These are phyloP conservation scores for Stenopsyche tienmushanensis DNA, from an alignment of 1,140 invertebrate genomes.

Conservation along the genomic window DNA sequence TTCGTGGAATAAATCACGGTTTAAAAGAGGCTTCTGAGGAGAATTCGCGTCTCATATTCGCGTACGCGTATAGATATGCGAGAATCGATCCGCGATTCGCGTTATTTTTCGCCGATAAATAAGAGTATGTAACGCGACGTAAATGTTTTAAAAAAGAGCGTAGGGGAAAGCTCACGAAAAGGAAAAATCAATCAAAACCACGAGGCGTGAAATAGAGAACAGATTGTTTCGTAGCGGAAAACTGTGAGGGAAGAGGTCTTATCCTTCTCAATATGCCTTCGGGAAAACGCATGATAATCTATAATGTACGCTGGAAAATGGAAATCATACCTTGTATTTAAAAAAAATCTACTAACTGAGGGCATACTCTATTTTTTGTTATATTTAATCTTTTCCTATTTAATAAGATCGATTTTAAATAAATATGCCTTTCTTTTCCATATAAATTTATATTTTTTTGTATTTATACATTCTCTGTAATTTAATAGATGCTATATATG, in stretches of 20 bases:
- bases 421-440: too few relatives aligned
- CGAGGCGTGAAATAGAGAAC: conserved; percentile 39
- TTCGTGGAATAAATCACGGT: not conserved
- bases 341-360: too few relatives aligned
- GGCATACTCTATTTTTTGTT: too few relatives aligned
- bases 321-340: conserved; percentile 7
- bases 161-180: conserved; percentile 18
- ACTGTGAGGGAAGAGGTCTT: conserved; percentile 14
- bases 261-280: conserved; percentile 24
- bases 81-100: conserved; percentile 3
- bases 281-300: conserved; percentile 30
- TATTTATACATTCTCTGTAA: too few relatives aligned
- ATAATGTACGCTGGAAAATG: conserved; percentile 21
- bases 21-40: not conserved
- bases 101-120: conserved; percentile 23
- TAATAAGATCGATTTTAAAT: too few relatives aligned
- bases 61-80: not conserved
- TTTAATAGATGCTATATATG: too few relatives aligned
- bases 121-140: conserved; percentile 25
- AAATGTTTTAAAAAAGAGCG: conserved; percentile 21
- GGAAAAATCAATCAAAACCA: conserved; percentile 33
- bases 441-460: too few relatives aligned
- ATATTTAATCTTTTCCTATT: too few relatives aligned
- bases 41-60: not conserved
- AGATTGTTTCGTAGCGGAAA: conserved; percentile 37